Base-by-base conservation (phyloP, 2,888 invertebrate genomes). In the Agrilus biguttatus region DNA sequence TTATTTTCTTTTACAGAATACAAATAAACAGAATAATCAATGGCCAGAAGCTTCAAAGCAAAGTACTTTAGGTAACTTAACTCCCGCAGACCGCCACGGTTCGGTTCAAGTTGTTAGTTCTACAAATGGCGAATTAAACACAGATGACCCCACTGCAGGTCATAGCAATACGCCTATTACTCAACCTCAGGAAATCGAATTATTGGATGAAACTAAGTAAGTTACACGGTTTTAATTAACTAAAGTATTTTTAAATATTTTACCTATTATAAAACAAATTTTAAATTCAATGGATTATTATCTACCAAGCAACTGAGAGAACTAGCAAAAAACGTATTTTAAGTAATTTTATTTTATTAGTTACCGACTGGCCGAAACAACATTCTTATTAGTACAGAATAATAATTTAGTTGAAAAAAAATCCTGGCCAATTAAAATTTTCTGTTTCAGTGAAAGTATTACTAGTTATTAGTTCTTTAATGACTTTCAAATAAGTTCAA, bases 91-190 rank as follows among this genome's bases (percentile, higher is more conserved):
- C 73, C 79, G 92, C 71, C 92, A 92, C 68, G 95, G 93, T 69
- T 95, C 93, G 63, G 93, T 95, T 58, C 93, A 93, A 85, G 95
- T 96, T 75, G 92, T 96, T 62, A 92, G 91, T 70, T 95, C 95
- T 52, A 93, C 93, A 53, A 95, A 95, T 71, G 95, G 93, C 57
- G 92, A 92, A 73, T 71, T 93, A 59, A 90, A 88, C 53, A 83
- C 86, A 52, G 95, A 95, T 68, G 95, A 95, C 72, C 92, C 92
- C 23, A 91, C 90, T 43, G 93, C 91, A 49, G 93, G 92, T 49
- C 92, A 93, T 73, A 93, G 93, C 68, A 93, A 93, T 72, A 92
- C 93, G 59, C 95, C 95, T 53, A 95, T 95, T 67, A 90, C 93
- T 54, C 88, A 83, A 66, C 81, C 77, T 51, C 84, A 84, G 65